These are phyloP conservation scores for Hylia prasina DNA, from an alignment of 2,113 vertebrate genomes.

Conservation along the genomic window DNA sequence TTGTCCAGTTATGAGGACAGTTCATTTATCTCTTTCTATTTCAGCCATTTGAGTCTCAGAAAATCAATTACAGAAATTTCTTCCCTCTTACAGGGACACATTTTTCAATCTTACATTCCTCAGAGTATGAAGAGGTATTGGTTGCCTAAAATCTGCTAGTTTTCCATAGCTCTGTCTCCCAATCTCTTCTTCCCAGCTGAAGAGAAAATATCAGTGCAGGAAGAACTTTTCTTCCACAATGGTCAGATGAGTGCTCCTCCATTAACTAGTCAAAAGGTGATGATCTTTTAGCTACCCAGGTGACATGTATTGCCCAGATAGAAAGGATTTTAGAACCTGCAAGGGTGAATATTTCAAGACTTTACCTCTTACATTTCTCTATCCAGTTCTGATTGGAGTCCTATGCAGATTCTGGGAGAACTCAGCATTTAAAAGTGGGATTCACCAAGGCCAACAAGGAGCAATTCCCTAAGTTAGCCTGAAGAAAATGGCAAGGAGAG, in stretches of 20 bases:
- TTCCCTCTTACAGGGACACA: background rate
- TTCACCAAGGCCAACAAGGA: background rate
- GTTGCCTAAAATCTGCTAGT: background rate
- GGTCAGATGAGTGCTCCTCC: background rate
- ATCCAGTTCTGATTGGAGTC: background rate
- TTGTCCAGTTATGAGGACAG: background rate
- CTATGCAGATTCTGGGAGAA: background rate
- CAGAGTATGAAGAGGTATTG: background rate
- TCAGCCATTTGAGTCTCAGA: background rate
- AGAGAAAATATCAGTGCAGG: background rate
- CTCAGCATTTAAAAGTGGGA: background rate
- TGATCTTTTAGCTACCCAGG: background rate
- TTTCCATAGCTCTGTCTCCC: background rate
- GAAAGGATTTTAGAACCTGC: background rate
- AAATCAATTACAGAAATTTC: background rate
- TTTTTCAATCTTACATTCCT: background rate
- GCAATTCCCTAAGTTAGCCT: background rate
- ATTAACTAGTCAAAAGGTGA: background rate
- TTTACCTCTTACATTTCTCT: background rate
- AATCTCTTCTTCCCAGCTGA: background rate
- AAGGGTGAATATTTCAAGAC: background rate
- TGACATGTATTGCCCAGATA: background rate
- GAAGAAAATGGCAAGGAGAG: background rate
- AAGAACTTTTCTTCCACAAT: background rate
- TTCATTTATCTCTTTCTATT: background rate